Base-by-base conservation (phyloP, 2,888 invertebrate species). In the Cosmia trapezina region DNA sequence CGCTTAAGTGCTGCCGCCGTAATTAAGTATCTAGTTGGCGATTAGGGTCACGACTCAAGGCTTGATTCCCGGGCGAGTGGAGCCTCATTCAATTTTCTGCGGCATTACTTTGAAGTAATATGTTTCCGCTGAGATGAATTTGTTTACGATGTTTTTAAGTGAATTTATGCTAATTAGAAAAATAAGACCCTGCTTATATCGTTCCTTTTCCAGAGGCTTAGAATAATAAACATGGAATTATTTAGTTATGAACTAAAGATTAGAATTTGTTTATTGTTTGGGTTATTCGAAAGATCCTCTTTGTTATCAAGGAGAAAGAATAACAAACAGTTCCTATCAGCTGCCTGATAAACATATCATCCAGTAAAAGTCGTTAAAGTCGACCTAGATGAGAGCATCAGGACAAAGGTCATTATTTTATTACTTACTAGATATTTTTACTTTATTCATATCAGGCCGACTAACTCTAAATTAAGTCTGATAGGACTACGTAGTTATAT, bases 31-130 rank as follows among this genome's bases (percentile, higher is more conserved):
- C 77, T 73, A 73, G 73, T 74, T 73, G 54, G 54, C 63, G 72
- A 86, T 81, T 81, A 81, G 53, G 75, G 73, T 78, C 79, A 78
- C 81, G 78, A 69, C 73, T 78, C 79, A 76, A 73, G 72, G 66
- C 70, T 73, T 67, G 65, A 64, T 76, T 76, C 71, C 76, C 73
- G 63, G 37, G 73, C 73, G 62, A 69, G 60, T 51, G 37, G 41
- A 57, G 64, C 60, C 49, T 70, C 63, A 85, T 84, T 82, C 49
- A 73, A 73, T 83, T 73, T 78, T 75, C 62, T 69, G 70, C 72
- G 71, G 69, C 60, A 67, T 78, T 56, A 57, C 59, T 78, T 77
- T 67, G 80, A 82, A 71, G 62, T 81, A 65, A 77, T 65, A 49
- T 54, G 43, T 63, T 49, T 53, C 66, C 51, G 56, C 59, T 51